Conservation (phyloP, 2,113 vertebrate species). For the Psittacus erithacus region DNA sequence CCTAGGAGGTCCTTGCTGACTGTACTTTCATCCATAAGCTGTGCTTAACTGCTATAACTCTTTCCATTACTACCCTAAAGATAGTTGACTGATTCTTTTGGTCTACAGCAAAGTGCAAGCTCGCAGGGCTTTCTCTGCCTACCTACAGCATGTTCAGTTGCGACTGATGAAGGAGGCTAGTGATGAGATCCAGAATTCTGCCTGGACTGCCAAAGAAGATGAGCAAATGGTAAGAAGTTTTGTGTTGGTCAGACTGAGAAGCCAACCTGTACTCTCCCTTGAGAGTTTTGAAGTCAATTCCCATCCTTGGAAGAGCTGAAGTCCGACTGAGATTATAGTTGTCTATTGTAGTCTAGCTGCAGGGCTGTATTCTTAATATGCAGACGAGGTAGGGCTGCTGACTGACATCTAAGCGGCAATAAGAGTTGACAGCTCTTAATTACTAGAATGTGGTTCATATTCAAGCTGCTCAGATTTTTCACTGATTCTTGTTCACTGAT, state of each 20-base stretch:
- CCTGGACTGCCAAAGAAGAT: conserved; percentile 85
- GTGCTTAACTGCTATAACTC: not conserved
- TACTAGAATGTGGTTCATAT: not conserved
- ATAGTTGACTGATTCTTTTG: not conserved
- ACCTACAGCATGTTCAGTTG: conserved; percentile 89
- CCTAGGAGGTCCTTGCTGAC: not conserved
- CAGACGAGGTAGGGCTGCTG: not conserved
- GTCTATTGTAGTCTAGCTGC: not conserved
- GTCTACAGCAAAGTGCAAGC: conserved; percentile 92
- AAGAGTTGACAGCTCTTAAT: not conserved
- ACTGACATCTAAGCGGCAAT: not conserved
- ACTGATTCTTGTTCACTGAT: not conserved
- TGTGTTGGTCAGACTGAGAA: not conserved
- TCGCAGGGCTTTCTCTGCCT: conserved; percentile 91
- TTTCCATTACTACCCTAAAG: not conserved
- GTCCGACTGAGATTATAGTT: not conserved
- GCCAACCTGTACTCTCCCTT: not conserved
- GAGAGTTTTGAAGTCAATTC: not conserved
- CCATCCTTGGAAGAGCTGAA: not conserved
- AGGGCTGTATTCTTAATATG: not conserved
- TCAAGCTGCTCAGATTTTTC: not conserved
- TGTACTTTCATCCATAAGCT: not conserved
- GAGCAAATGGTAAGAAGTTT: conserved; percentile 90
- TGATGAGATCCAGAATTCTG: conserved; percentile 70
- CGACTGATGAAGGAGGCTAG: conserved; percentile 85